Evolutionary conservation across 1,140 invertebrate genomes (phyloP), one percentile per base, ranked within the genome.

Genomic region (Tribolium madens): DNA sequence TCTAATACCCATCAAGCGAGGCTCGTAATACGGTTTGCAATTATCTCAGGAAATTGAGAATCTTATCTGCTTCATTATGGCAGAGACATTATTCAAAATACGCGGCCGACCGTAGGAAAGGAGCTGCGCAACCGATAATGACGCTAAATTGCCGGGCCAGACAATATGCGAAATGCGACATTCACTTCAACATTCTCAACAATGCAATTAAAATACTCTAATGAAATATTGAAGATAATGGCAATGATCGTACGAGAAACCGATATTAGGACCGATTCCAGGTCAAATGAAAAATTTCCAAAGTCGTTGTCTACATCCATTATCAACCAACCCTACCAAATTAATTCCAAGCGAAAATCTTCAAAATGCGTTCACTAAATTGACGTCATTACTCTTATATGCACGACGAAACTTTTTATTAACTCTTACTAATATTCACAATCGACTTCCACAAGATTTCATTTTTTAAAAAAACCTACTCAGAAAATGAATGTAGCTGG

Each of bases 11-110:
- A 79, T 79, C 76, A 77, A 72, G 74, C 78, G 69, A 75, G 76
- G 77, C 47, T 72, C 46, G 52, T 81, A 81, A 80, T 81, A 80
- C 76, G 76, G 78, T 81, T 81, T 79, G 79, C 80, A 81, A 80
- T 80, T 80, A 81, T 78, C 79, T 81, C 73, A 73, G 80, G 79
- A 80, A 81, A 81, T 81, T 80, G 80, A 81, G 80, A 81, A 80
- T 81, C 80, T 80, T 80, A 81, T 81, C 80, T 81, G 52, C 71
- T 80, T 80, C 77, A 80, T 81, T 81, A 81, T 71, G 76, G 76
- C 48, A 42, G 73, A 53, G 70, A 79, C 80, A 80, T 81, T 81
- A 81, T 81, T 80, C 79, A 81, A 81, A 81, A 81, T 76, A 80
- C 72, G 78, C 78, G 76, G 76, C 68, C 69, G 72, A 76, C 46